Conservation (phyloP, 2,113 vertebrate genomes). For the Nerophis lumbriciformis region DNA sequence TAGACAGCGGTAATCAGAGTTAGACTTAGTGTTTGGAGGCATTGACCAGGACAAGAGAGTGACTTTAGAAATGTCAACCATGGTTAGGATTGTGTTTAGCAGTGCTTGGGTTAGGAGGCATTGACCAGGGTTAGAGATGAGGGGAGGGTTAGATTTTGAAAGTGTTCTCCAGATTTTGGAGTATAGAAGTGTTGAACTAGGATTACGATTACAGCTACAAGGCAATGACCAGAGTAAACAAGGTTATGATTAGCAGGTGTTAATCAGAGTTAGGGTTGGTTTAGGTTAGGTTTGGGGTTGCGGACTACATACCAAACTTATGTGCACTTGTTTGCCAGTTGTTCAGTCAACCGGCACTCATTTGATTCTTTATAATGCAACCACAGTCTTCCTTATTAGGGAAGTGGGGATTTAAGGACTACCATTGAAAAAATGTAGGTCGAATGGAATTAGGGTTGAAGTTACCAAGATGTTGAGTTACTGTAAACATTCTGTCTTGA, state of each 20-base stretch:
- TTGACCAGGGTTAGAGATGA: not conserved
- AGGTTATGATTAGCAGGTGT: not conserved
- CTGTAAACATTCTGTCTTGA: not conserved
- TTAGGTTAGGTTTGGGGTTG: too few species aligned
- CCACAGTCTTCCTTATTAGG: constrained; percentile 33
- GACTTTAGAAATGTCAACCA: not conserved
- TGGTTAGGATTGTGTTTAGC: not conserved
- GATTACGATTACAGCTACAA: not conserved
- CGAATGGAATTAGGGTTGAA: constrained; percentile 2
- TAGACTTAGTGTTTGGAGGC: not conserved
- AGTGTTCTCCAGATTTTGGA: not conserved
- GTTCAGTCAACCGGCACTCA: constrained; percentile 17
- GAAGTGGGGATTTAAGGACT: constrained; percentile 33
- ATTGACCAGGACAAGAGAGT: not conserved
- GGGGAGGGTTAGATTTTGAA: not conserved
- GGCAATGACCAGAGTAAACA: not conserved
- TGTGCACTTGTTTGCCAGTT: constrained; percentile 16
- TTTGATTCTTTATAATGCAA: constrained; percentile 60
- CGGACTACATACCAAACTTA: not conserved
- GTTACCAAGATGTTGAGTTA: not conserved
- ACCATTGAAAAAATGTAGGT: constrained; percentile 38
- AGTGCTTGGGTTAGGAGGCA: too few species aligned
- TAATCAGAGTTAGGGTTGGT: not conserved
- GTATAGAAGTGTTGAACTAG: not conserved
- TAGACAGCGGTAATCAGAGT: not conserved